Evolutionary conservation across 2,113 vertebrate genomes (phyloP).

Genomic region (Galeopterus variegatus): DNA sequence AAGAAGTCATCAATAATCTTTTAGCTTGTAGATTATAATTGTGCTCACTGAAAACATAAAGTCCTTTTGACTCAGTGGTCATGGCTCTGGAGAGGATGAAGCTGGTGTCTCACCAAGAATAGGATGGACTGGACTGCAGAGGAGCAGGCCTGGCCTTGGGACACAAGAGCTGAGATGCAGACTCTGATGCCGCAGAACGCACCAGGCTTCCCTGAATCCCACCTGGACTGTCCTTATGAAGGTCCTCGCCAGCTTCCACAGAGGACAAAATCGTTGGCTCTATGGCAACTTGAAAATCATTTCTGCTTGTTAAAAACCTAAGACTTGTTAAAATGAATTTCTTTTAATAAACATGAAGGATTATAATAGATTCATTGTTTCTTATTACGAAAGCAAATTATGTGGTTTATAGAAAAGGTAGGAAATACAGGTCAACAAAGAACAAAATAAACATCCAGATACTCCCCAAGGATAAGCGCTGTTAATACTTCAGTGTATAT

Average conservation of each 20-base stretch:
- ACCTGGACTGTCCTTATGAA: neutral
- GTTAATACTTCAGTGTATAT: neutral
- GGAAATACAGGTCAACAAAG: neutral
- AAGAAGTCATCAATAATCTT: neutral
- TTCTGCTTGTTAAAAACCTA: neutral
- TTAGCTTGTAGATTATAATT: neutral
- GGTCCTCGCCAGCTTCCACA: neutral
- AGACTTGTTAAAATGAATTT: neutral
- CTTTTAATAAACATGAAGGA: conserved; percentile 11
- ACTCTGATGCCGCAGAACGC: fast-evolving
- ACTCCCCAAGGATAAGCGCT: neutral
- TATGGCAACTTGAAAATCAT: neutral
- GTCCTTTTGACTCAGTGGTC: conserved; percentile 89
- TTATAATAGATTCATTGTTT: neutral
- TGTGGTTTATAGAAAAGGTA: neutral
- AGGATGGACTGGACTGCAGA: neutral
- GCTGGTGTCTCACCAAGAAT: conserved; percentile 92
- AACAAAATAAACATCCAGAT: neutral
- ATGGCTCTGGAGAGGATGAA: conserved; percentile 94
- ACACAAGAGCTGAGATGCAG: neutral
- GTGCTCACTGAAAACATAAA: neutral
- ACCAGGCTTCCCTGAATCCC: too few species aligned
- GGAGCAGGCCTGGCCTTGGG: neutral
- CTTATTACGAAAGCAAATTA: neutral
- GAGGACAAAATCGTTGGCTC: neutral